Evolutionary conservation across 2,113 vertebrate species (phyloP), one percentile per base, ranked within the genome.

Genomic region (Ariopsis seemanni): DNA sequence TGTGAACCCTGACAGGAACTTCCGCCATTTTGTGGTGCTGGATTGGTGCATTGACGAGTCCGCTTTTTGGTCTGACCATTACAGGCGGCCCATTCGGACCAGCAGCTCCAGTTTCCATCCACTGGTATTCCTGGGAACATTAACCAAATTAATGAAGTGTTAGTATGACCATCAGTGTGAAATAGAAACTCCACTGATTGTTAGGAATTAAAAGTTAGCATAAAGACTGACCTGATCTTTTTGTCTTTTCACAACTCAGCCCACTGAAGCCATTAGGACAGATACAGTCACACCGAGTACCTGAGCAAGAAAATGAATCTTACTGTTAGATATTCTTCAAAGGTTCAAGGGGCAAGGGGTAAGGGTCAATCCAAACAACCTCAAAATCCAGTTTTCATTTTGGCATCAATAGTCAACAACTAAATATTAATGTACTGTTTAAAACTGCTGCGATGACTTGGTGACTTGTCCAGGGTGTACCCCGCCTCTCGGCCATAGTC

Each of bases 31-130:
- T 92, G 92, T 0, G 96, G 96, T 0, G 89, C 42, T 7, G 98
- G 98, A 90, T 97, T 97, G 93, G 94, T 94, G 89, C 98, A 99
- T 89, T 94, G 93, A 7, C 97, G 94, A 48, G 91, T 96, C 71
- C 97, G 96, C 0, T 87, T 94, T 90, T 90, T 96, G 3, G 86
- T 93, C 30, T 91, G 88, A 63, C 92, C 92, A 1, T 92, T 94
- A 89, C 97, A 97, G 0, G 94, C 57, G 0, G 97, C 96, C 97
- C 97, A 99, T 6, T 90, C 86, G 17, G 96, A 94, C 98, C 97
- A 99, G 92, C 98, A 99, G 69, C 92, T 97, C 98, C 97, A 99
- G 78, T 87, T 95, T 65, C 97, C 97, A 48, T 96, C 94, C 15
- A 96, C 83, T 63, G 90, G 90, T 80, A 94, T 65, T 80, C 89